Base-by-base conservation (phyloP, 2,113 vertebrate species). In the Pelodiscus sinensis region DNA sequence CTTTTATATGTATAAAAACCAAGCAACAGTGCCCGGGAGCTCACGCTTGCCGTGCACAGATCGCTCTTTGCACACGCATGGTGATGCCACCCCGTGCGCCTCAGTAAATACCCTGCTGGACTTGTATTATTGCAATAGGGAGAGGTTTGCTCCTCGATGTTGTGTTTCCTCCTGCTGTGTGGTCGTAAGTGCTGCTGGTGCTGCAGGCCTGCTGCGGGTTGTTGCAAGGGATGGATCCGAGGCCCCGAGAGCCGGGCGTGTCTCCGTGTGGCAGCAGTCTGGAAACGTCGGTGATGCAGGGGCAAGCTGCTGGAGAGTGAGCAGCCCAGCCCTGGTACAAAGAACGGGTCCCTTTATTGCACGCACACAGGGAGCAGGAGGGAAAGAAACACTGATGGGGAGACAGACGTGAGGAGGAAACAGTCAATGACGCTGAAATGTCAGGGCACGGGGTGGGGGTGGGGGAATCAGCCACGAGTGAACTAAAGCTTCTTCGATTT, bases 401-500 rank as follows among this genome's bases (percentile, higher is more conserved):
- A 81, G 60, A 91, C 95, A 90, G 38, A 52, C 71, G 89, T 85
- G 92, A 73, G 92, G 86, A 85, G 90, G 93, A 96, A 62, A 90
- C 71, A 68, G 90, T 91, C 84, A 73, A 82, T 92, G 95, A 94
- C 92, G 91, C 94, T 86, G 94, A 95, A 95, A 95, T 85, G 93
- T 83, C 94, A 86, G 86, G 92, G 92, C 88, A 54, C 90, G 88
- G 60, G 81, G 92, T 44, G 44, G 44, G 44, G 44, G 44, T 44
- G 44, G 44, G 44, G 44, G 3, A 92, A 58, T 55, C 52, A n/a
- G 75, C 1, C 2, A 91, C 92, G 89, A 62, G 86, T 96, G 96
- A 96, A 91, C 96, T 97, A 96, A 96, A 95, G 94, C 95, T 95
- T 92, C 95, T 97, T 87, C 85, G 90, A 92, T 95, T 94, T 50